Evolutionary conservation across 2,113 vertebrate genomes (phyloP).

Genomic region (Corythornis madagascariensis): DNA sequence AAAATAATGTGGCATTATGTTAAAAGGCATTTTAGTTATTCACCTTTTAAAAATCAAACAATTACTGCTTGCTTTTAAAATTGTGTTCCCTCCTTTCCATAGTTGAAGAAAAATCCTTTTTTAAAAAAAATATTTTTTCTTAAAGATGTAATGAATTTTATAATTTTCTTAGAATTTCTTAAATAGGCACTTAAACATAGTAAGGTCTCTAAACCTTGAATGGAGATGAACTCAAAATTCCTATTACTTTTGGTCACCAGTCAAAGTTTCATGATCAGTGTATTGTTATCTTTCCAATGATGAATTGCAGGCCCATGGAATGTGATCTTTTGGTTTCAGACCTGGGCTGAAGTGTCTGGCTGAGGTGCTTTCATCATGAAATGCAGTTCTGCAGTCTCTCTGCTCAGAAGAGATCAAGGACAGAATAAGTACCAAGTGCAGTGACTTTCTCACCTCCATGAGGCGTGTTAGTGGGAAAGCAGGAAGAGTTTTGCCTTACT

Average conservation of each 20-base stretch:
- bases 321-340: background rate
- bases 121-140: background rate
- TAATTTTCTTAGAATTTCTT: background rate
- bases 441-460: background rate
- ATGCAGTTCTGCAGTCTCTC: background rate
- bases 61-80: background rate
- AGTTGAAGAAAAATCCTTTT: background rate
- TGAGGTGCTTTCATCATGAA: conserved; percentile 1
- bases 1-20: background rate
- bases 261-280: background rate
- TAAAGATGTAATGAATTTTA: background rate
- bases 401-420: background rate
- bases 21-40: background rate
- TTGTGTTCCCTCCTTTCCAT: background rate
- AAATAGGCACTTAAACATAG: background rate
- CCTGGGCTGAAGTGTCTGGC: background rate
- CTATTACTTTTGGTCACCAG: background rate
- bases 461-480: background rate
- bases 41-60: background rate
- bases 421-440: background rate
- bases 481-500: background rate
- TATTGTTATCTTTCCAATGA: background rate
- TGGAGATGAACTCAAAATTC: background rate
- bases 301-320: background rate
- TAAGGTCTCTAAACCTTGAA: background rate